Evolutionary conservation across 2,113 vertebrate species (phyloP), one percentile per base, ranked within the genome.

Genomic region (Xyrauchen texanus): DNA sequence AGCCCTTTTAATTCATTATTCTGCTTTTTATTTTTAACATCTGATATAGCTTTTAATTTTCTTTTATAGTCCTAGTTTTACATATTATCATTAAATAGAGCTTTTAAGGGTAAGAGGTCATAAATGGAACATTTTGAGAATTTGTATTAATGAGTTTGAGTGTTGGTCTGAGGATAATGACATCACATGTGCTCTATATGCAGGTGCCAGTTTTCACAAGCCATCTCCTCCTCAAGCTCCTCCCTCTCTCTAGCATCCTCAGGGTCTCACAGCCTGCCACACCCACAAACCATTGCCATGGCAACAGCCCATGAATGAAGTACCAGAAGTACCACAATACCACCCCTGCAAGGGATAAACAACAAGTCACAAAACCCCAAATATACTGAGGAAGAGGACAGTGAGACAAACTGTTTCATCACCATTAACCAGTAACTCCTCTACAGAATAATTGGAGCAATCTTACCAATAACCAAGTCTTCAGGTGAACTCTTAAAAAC

Each of bases 181-280:
- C 52, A 7, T 10, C 53, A 68, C 9, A 4, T 62, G 51, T 82
- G 13, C 81, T 68, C 46, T 74, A 42, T 63, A 47, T 81, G 34
- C 91, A 98, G 97, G 97, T 97, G 93, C 87, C 96, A 96, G 92
- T 90, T 88, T 5, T 92, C 93, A 0, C 94, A 93, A 81, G 89
- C 90, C 52, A 88, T 95, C 86, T 89, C 94, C 0, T 91, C 96
- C 75, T 95, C 96, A 5, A 86, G 93, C 45, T 93, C 96, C 21
- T 92, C 93, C 42, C 89, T 88, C 75, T 95, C 96, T n/a, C 82
- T 96, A 80, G 85, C 85, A 10, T 83, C 91, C 58, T 87, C 91
- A 68, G 79, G 94, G 84, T 91, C 93, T 86, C 87, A 87, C 16
- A 51, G 86, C 84, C 76, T 87, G 81, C 79, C 83, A 65, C 84